These are phyloP conservation scores for Halotydeus destructor DNA, from an alignment of 1,140 invertebrate genomes.

Conservation along the genomic window DNA sequence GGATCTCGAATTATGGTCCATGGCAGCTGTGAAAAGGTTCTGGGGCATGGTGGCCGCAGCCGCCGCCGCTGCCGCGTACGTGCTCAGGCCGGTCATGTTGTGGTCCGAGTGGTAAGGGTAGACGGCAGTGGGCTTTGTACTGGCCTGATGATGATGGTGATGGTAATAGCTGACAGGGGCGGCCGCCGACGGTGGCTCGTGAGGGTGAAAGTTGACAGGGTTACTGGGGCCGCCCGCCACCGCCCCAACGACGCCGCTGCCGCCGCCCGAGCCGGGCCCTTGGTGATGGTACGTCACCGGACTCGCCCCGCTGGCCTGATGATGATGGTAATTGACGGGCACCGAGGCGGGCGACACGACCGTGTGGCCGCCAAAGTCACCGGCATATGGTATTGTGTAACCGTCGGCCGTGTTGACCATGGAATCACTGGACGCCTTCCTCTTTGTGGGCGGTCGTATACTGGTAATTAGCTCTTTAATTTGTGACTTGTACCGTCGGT, in stretches of 20 bases:
- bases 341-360: not conserved
- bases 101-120: constrained; percentile 27
- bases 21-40: constrained; percentile 35
- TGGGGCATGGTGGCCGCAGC: constrained; percentile 26
- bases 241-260: not conserved
- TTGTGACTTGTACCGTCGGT: constrained; percentile 69
- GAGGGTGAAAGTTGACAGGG: constrained; percentile 2
- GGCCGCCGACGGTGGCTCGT: constrained; percentile 37
- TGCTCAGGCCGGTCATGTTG: constrained; percentile 33
- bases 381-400: not conserved
- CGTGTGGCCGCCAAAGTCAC: not conserved
- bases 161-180: constrained; percentile 28
- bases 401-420: not conserved
- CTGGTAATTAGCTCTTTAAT: constrained; percentile 74
- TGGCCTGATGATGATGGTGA: constrained; percentile 22
- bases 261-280: constrained; percentile 29
- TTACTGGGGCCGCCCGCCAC: constrained; percentile 4
- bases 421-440: no score
- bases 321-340: not conserved
- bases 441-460: constrained; percentile 46
- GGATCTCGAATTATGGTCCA: constrained; percentile 34
- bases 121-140: constrained; percentile 42
- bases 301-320: not conserved
- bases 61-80: constrained; percentile 34
- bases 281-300: not conserved